A percentile compares a stretch with the other conserved stretches of the same genome.
phyloP scores from a whole-genome alignment of 2,888 invertebrate species.

The Ellobium chinense region DNA sequence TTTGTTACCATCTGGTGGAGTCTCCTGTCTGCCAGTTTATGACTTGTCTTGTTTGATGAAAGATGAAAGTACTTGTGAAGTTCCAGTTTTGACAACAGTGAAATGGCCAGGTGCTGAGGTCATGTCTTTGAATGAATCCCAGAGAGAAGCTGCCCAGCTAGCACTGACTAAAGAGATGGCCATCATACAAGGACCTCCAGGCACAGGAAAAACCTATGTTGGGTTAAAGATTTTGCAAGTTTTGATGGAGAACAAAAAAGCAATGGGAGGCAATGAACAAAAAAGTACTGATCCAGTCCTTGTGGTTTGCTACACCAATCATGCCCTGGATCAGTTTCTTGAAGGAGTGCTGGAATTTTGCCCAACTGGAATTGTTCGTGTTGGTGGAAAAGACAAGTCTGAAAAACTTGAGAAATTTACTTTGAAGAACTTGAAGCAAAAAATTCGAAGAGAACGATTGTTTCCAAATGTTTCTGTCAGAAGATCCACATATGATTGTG shows the following conservation, averaged over 20 bases:
- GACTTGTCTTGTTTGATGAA: constrained; percentile 30
- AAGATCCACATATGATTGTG: constrained; percentile 56
- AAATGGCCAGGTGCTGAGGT: constrained; percentile 55
- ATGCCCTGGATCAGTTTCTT: constrained; percentile 67
- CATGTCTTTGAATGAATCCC: constrained; percentile 56
- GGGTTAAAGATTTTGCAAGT: constrained; percentile 86
- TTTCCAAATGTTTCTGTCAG: constrained; percentile 46
- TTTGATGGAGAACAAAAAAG: constrained; percentile 82
- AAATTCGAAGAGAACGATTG: constrained; percentile 42
- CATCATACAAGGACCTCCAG: constrained; percentile 85
- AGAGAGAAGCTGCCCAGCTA: constrained; percentile 65
- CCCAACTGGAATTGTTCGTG: constrained; percentile 65
- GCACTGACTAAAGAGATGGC: constrained; percentile 75
- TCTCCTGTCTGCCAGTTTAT: not conserved
- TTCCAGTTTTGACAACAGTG: constrained; percentile 50
- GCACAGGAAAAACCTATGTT: constrained; percentile 91
- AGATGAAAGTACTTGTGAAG: not conserved
- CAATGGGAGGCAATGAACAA: constrained; percentile 48
- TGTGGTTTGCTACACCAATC: constrained; percentile 78
- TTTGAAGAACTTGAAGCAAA: constrained; percentile 49
- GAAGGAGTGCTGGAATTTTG: constrained; percentile 61
- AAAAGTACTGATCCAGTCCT: constrained; percentile 66
- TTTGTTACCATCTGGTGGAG: constrained; percentile 46
- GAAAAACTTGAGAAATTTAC: constrained; percentile 59
- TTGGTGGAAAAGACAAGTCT: constrained; percentile 71